A percentile compares a stretch with the other conserved stretches of the same genome.
phyloP scores from a whole-genome alignment of 2,888 invertebrate species.

The Nephrotoma appendiculata region DNA sequence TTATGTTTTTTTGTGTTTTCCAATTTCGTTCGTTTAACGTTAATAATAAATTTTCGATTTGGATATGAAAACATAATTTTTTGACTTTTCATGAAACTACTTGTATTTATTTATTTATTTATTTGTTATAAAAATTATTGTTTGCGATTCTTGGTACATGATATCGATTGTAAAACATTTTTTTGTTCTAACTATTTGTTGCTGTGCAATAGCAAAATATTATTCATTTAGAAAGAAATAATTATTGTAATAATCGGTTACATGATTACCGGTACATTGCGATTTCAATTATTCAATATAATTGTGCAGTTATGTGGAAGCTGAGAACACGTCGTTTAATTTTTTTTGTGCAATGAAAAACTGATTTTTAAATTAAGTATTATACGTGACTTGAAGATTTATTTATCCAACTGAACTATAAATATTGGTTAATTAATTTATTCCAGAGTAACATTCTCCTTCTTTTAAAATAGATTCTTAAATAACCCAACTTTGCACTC shows the following conservation, averaged over 20 bases:
- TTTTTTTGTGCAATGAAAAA: no score
- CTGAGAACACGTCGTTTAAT: no score
- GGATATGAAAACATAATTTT: background rate
- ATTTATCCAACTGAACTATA: no score
- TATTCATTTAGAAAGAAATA: background rate
- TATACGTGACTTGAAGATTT: no score
- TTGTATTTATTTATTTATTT: background rate
- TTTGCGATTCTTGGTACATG: background rate
- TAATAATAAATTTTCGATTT: background rate
- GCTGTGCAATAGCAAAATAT: background rate
- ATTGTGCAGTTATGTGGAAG: no score
- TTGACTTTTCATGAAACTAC: background rate
- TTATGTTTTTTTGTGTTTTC: background rate
- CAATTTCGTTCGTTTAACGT: background rate
- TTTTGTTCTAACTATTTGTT: background rate
- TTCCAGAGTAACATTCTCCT: no score
- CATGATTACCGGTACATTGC: background rate
- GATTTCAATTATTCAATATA: background rate
- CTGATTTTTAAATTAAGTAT: no score
- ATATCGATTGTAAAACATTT: background rate
- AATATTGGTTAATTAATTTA: no score
- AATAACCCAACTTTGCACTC: no score
- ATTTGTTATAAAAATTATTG: background rate
- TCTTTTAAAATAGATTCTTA: no score
- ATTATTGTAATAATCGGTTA: background rate